Percentiles rank a stretch among this genome's conserved stretches.
These are phyloP conservation scores for Marmota flaviventris DNA, from an alignment of 2,113 vertebrate genomes.

Conservation along the genomic window DNA sequence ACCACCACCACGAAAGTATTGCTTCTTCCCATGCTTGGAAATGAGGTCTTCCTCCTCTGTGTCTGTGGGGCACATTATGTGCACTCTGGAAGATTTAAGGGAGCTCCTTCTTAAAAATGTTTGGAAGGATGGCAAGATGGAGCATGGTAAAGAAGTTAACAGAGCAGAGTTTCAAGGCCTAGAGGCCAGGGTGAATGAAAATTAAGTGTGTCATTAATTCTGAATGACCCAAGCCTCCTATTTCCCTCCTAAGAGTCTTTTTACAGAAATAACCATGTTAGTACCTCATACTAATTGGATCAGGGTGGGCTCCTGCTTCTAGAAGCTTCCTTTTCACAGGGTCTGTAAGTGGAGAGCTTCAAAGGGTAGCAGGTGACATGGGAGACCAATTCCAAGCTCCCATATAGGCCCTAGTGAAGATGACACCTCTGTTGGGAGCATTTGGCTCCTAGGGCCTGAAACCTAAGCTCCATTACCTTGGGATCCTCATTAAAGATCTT, in stretches of 20 bases:
- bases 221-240: not conserved
- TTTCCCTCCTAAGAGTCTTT: not conserved
- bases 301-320: not conserved
- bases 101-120: constrained; percentile 2
- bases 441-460: not conserved
- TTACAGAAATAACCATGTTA: not conserved
- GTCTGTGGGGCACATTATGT: not conserved
- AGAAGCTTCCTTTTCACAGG: not conserved
- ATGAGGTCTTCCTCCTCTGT: not conserved
- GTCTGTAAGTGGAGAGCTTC: not conserved
- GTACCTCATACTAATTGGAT: not conserved
- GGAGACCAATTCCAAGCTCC: not conserved
- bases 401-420: not conserved
- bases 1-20: not conserved
- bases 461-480: not conserved
- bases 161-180: not conserved
- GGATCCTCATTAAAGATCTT: not conserved
- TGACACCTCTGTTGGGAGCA: not conserved
- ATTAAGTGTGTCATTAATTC: constrained; percentile 23
- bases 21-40: not conserved
- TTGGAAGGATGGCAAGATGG: not conserved
- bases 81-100: constrained; percentile 12
- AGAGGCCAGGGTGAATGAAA: constrained; percentile 1
- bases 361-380: not conserved
- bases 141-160: not conserved